A percentile compares a stretch with the other conserved stretches of the same genome.
Conservation (phyloP, 2,888 invertebrate genomes). For the Tipula vernalis region DNA sequence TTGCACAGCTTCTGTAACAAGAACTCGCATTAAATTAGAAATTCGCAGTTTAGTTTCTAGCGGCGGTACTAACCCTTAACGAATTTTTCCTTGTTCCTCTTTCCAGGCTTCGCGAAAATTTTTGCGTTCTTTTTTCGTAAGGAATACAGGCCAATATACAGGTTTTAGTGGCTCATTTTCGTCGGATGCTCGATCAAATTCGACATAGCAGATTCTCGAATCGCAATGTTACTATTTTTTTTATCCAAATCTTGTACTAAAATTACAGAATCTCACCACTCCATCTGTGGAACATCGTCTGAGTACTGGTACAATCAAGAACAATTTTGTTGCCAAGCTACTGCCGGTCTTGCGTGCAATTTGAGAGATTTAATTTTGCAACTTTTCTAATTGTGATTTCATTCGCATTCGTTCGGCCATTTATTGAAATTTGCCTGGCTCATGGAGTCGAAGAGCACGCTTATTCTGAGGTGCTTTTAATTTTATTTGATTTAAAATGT, state of each 20-base stretch:
- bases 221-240: constrained; percentile 41
- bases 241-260: constrained; percentile 49
- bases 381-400: constrained; percentile 80
- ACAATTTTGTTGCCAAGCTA: constrained; percentile 92
- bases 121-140: constrained; percentile 92
- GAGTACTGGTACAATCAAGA: constrained; percentile 70
- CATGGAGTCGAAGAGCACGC: constrained; percentile 81
- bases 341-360: constrained; percentile 97
- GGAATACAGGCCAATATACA: constrained; percentile 81
- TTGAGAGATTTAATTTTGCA: constrained; percentile 93
- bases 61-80: constrained; percentile 86
- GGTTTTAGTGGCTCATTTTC: constrained; percentile 79
- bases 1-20: constrained; percentile 95
- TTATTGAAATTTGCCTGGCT: constrained; percentile 90
- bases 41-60: constrained; percentile 93
- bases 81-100: constrained; percentile 95
- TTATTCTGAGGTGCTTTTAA: constrained; percentile 52
- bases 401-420: constrained; percentile 67
- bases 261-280: constrained; percentile 99
- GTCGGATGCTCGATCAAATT: constrained; percentile 96
- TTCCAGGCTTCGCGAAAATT: constrained; percentile 95
- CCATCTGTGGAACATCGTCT: constrained; percentile 79
- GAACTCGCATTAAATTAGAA: constrained; percentile 94
- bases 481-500: constrained; percentile 69
- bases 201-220: constrained; percentile 53